Percentiles rank a stretch among this genome's conserved stretches.
phyloP scores from a whole-genome alignment of 2,888 invertebrate genomes.

The Scaeva pyrastri region DNA sequence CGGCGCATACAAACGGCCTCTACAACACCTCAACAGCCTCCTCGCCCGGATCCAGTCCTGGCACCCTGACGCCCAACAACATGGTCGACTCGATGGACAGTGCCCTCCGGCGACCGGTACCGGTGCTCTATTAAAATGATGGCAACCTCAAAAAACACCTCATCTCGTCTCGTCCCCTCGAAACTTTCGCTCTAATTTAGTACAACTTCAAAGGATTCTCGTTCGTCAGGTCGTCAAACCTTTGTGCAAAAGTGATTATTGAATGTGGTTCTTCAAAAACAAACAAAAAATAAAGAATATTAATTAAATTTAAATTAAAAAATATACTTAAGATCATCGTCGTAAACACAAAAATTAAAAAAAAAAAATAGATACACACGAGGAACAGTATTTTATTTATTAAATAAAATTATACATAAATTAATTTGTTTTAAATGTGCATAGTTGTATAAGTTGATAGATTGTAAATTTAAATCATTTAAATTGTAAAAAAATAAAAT shows the following conservation, averaged over 20 bases:
- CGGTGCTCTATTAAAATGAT: conserved; percentile 82
- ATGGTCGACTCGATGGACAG: conserved; percentile 82
- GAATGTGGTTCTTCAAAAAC: conserved; percentile 37
- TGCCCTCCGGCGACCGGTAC: conserved; percentile 83
- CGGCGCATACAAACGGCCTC: conserved; percentile 83
- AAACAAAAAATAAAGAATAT: conserved; percentile 8
- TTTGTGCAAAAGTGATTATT: conserved; percentile 49
- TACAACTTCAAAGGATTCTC: conserved; percentile 67
- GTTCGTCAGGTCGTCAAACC: conserved; percentile 21
- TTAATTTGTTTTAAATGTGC: conserved; percentile 41
- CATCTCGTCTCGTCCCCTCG: not conserved
- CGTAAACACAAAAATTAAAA: conserved; percentile 30
- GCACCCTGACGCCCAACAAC: conserved; percentile 82
- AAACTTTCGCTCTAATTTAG: conserved; percentile 48
- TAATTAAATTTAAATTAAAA: conserved; percentile 38
- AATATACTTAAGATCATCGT: conserved; percentile 48
- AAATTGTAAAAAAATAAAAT: conserved; percentile 21
- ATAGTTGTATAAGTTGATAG: conserved; percentile 36
- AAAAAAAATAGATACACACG: not conserved
- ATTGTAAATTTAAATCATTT: conserved; percentile 41
- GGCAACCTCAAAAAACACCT: not conserved
- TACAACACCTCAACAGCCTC: conserved; percentile 83
- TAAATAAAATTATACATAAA: conserved; percentile 36
- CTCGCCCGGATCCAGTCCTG: conserved; percentile 84
- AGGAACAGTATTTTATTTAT: conserved; percentile 64